Percentiles rank a stretch among this genome's conserved stretches.
These are phyloP conservation scores for Leptopilina clavipes DNA, from an alignment of 1,140 invertebrate genomes.

Conservation along the genomic window DNA sequence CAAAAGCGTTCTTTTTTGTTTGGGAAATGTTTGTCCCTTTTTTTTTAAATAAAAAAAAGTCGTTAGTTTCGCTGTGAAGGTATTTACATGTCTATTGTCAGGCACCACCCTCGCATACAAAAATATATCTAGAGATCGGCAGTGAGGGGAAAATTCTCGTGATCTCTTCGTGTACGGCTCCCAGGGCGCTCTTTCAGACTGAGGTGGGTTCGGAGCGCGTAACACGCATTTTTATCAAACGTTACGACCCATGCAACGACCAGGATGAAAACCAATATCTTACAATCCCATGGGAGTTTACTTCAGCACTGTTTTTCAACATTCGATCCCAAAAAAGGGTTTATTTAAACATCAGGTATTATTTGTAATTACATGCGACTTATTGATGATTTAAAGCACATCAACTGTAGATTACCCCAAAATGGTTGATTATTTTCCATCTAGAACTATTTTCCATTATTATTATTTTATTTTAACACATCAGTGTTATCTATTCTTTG, in stretches of 20 bases:
- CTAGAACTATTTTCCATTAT: too few species aligned
- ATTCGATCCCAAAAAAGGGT: background rate
- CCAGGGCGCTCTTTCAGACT: conserved; percentile 69
- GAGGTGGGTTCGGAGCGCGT: conserved; percentile 70
- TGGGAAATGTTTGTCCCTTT: background rate
- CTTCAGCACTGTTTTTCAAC: conserved; percentile 42
- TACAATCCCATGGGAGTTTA: conserved; percentile 68
- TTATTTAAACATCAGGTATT: conserved; percentile 40
- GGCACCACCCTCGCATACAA: conserved; percentile 48
- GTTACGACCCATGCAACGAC: conserved; percentile 73
- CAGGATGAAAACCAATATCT: conserved; percentile 75
- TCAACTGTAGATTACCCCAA: too few species aligned
- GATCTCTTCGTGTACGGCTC: conserved; percentile 71
- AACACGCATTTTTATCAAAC: conserved; percentile 76
- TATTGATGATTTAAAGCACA: too few species aligned
- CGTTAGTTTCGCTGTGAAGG: conserved; percentile 23
- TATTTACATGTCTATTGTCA: conserved; percentile 45
- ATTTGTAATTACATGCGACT: conserved; percentile 6
- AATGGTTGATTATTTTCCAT: too few species aligned
- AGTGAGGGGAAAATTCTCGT: conserved; percentile 71
- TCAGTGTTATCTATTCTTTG: too few species aligned
- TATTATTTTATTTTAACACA: too few species aligned
- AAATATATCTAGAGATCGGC: conserved; percentile 52
- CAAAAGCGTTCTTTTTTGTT: too few species aligned
- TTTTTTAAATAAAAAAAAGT: conserved; percentile 18